Evolutionary conservation across 2,797 vertebrate species (phyloP), one percentile per base, ranked within the genome.

Genomic region (Lophius americanus): DNA sequence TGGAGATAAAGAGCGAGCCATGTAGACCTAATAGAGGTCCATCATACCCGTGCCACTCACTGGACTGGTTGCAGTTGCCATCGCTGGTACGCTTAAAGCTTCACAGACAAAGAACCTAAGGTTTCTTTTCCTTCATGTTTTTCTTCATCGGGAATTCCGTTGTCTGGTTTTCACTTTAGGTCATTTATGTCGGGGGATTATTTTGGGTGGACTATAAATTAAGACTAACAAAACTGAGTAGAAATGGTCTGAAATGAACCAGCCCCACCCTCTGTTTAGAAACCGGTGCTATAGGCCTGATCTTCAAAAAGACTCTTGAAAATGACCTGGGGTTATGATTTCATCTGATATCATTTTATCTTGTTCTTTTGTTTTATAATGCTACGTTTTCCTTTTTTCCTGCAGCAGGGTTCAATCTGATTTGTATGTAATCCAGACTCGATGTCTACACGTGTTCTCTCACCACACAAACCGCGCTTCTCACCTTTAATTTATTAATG

Each of bases 401-500:
- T 76, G 61, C 81, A 75, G 78, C 71, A 80, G 86, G 82, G 78
- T 90, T 79, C 37, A 73, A 63, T 88, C 79, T 58, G 72, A 88
- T 76, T 84, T 85, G 59, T 54, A 62, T 92, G 90, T 92, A 89
- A 86, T 91, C 91, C 90, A 64, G 84, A 57, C 82, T 90, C 84
- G 64, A 83, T 84, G 86, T 73, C 84, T 7, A 82, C 85, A 85
- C 73, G 64, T 78, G 71, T 87, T 86, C 84, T 83, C 82, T 85
- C 83, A 86, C 84, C 58, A 74, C 85, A 88, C 74, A 93, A 89
- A 91, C 84, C 89, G 85, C 92, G 93, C 93, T 94, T 88, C 90
- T 88, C 90, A 91, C 88, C 88, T 93, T 93, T 89, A 91, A 92
- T 90, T 92, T 89, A 94, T 93, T 94, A 94, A 93, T 94, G 85